phyloP scores from a whole-genome alignment of 2,888 invertebrate genomes.

The Dusona sp. region DNA sequence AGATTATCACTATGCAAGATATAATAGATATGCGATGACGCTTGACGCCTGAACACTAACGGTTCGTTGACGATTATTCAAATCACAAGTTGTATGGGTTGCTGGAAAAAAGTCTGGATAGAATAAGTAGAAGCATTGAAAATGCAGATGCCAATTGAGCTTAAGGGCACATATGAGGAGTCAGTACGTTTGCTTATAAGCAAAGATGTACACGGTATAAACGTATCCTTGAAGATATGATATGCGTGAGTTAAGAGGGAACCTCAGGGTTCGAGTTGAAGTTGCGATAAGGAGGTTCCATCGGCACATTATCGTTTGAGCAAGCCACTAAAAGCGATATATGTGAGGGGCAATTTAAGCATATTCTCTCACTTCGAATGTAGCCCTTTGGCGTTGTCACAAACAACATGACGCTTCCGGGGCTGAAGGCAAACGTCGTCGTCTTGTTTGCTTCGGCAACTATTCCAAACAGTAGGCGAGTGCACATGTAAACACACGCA shows the following conservation, averaged over 20 bases:
- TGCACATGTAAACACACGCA: too few relatives aligned
- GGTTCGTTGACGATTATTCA: too few relatives aligned
- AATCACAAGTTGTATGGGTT: neutral
- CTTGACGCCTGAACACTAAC: neutral
- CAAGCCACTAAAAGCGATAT: constrained; percentile 23
- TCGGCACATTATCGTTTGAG: constrained; percentile 38
- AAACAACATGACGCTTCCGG: constrained; percentile 46
- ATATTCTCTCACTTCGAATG: constrained; percentile 1
- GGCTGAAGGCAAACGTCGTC: constrained; percentile 50
- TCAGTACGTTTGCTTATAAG: neutral
- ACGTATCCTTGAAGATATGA: neutral
- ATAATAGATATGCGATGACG: neutral
- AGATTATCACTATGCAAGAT: neutral
- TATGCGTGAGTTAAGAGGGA: constrained; percentile 48
- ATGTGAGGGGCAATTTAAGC: neutral
- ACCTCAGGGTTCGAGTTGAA: constrained; percentile 31
- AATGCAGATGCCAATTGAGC: neutral
- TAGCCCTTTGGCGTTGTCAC: constrained; percentile 45
- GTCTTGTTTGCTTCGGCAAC: constrained; percentile 54
- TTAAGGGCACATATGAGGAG: neutral
- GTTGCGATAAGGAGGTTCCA: constrained; percentile 46
- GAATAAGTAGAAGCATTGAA: neutral
- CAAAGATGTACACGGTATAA: neutral
- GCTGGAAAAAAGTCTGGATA: neutral
- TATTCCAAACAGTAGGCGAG: constrained; percentile 18